phyloP scores from a whole-genome alignment of 2,888 invertebrate genomes.

The Acrocyrtus sp. region DNA sequence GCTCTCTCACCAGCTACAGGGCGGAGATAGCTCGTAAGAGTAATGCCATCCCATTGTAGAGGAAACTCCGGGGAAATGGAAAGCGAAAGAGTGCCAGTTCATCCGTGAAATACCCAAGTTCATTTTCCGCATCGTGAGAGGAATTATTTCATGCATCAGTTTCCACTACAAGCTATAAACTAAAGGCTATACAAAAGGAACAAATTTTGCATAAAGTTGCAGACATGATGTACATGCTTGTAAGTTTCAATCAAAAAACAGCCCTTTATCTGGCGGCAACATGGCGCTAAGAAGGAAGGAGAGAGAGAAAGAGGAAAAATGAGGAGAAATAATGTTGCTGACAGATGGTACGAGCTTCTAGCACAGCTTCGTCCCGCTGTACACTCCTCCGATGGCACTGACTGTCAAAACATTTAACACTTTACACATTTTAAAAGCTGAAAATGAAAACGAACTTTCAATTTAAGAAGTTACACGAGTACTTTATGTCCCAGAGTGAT shows the following conservation, averaged over 20 bases:
- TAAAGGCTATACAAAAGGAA: background rate
- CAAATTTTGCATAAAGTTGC: background rate
- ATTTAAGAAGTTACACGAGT: too few relatives aligned
- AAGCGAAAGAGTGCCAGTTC: background rate
- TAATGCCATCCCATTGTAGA: background rate
- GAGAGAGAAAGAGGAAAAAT: too few relatives aligned
- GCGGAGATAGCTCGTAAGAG: too few relatives aligned
- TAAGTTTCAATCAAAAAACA: background rate
- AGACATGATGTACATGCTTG: background rate
- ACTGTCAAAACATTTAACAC: slow-evolving; percentile 11
- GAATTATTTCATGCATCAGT: background rate
- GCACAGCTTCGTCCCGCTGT: too few relatives aligned
- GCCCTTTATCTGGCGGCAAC: background rate
- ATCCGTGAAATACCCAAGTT: slow-evolving; percentile 10
- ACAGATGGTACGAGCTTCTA: slow-evolving; percentile 14
- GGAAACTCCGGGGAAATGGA: background rate
- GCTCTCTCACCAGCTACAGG: too few relatives aligned
- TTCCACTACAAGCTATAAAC: background rate
- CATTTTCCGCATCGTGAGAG: background rate
- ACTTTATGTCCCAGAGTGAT: too few relatives aligned
- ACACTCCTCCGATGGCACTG: background rate
- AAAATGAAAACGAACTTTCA: too few relatives aligned
- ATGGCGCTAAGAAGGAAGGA: background rate
- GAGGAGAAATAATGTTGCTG: slow-evolving; percentile 11
- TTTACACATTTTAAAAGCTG: too few relatives aligned